phyloP scores from a whole-genome alignment of 2,113 vertebrate genomes.

The Campylomormyrus numenius region DNA sequence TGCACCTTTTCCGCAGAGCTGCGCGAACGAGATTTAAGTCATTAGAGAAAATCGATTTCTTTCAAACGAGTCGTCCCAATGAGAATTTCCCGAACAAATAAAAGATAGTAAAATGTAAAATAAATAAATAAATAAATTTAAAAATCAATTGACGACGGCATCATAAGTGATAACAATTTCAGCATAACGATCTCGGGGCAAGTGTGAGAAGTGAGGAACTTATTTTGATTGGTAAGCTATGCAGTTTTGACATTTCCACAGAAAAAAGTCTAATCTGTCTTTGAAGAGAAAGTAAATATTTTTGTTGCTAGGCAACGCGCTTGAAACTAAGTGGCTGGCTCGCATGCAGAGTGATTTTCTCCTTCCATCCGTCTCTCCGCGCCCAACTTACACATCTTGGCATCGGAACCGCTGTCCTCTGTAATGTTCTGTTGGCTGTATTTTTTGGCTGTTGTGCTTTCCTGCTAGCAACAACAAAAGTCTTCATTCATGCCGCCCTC shows the following conservation, averaged over 20 bases:
- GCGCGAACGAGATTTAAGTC: not conserved
- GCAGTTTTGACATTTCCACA: slow-evolving; percentile 47
- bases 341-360: slow-evolving; percentile 48
- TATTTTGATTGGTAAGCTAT: slow-evolving; percentile 45
- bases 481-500: slow-evolving; percentile 5
- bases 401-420: slow-evolving; percentile 21
- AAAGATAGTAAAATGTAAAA: not conserved
- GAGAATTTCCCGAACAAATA: not conserved
- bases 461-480: slow-evolving; percentile 10
- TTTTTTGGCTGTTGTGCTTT: slow-evolving; percentile 25
- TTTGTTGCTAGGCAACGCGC: slow-evolving; percentile 57
- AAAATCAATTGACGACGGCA: not conserved
- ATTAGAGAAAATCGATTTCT: not conserved
- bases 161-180: not conserved
- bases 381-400: slow-evolving; percentile 23
- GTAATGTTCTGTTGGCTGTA: slow-evolving; percentile 34
- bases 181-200: not conserved
- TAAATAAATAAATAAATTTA: not conserved
- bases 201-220: slow-evolving; percentile 15
- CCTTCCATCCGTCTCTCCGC: slow-evolving; percentile 36
- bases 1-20: not conserved
- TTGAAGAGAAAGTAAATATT: slow-evolving; percentile 60
- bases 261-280: slow-evolving; percentile 40
- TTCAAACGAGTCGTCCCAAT: not conserved
- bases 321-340: slow-evolving; percentile 41